Percentiles rank a stretch among this genome's conserved stretches.
These are phyloP conservation scores for Syndactyla subalaris DNA, from an alignment of 2,797 vertebrate species.

Conservation along the genomic window DNA sequence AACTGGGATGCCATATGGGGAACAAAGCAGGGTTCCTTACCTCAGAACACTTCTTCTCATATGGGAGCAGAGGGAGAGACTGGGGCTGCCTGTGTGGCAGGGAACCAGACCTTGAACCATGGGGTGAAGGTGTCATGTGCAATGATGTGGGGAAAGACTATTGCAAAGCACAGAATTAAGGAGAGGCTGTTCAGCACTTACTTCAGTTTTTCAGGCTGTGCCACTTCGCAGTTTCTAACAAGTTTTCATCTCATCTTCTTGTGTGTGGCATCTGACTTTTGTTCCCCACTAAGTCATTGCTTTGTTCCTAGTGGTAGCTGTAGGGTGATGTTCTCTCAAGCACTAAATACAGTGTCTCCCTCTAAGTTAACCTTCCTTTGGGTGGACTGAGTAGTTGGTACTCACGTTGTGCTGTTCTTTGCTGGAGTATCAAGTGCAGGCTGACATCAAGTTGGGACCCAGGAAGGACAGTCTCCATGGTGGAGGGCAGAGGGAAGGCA, in stretches of 20 bases:
- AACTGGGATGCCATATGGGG: accelerated
- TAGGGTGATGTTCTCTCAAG: background rate
- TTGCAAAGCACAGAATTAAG: background rate
- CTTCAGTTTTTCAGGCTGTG: background rate
- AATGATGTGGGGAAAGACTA: background rate
- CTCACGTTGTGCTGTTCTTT: background rate
- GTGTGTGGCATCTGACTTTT: background rate
- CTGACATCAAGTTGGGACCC: background rate
- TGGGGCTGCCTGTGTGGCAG: background rate
- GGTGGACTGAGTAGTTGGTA: accelerated
- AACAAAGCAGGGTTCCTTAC: background rate
- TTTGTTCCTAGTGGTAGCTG: background rate
- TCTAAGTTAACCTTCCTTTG: background rate
- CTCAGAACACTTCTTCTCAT: background rate
- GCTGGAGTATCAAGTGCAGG: accelerated
- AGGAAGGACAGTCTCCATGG: background rate
- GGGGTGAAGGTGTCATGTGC: accelerated
- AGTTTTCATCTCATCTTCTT: background rate
- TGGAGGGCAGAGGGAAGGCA: background rate
- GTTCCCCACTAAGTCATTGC: background rate
- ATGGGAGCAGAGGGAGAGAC: background rate
- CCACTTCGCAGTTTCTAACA: background rate
- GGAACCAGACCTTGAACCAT: background rate
- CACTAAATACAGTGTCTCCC: background rate
- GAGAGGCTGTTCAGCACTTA: background rate